Percentiles rank a stretch among this genome's conserved stretches.
Conservation (phyloP, 2,797 vertebrate species). For the Gadopsis bispinosus region DNA sequence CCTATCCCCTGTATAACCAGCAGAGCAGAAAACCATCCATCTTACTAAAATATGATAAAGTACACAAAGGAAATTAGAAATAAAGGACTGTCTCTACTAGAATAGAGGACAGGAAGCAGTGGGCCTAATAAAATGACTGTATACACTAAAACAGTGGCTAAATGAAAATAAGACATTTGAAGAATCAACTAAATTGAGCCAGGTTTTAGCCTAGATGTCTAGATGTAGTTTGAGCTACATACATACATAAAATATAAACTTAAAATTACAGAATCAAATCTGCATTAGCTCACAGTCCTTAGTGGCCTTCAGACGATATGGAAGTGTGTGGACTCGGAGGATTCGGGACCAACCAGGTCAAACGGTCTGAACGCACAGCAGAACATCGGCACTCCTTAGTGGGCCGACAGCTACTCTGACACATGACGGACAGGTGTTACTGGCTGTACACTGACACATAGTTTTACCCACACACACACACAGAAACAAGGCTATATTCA, state of each 20-base stretch:
- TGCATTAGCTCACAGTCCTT: not conserved
- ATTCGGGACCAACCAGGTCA: not conserved
- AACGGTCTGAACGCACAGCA: not conserved
- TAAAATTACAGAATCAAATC: not conserved
- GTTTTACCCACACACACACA: constrained; percentile 3
- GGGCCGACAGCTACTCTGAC: constrained; percentile 9
- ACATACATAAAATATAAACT: too few relatives aligned
- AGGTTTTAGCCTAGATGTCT: too few relatives aligned
- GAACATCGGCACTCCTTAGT: not conserved
- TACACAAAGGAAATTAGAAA: too few relatives aligned
- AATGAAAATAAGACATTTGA: too few relatives aligned
- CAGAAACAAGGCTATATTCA: constrained; percentile 1
- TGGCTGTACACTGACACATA: constrained; percentile 25
- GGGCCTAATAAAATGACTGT: too few relatives aligned
- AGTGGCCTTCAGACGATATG: not conserved
- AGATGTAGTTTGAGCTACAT: not conserved
- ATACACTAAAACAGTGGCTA: too few relatives aligned
- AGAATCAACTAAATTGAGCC: too few relatives aligned
- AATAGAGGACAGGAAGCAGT: too few relatives aligned
- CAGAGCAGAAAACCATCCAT: too few relatives aligned
- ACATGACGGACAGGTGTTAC: constrained; percentile 47
- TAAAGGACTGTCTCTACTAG: too few relatives aligned
- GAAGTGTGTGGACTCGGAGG: not conserved
- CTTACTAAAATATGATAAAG: too few relatives aligned
- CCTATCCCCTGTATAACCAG: too few relatives aligned